Evolutionary conservation across 2,113 vertebrate genomes (phyloP).

Genomic region (Ctenodactylus gundi): DNA sequence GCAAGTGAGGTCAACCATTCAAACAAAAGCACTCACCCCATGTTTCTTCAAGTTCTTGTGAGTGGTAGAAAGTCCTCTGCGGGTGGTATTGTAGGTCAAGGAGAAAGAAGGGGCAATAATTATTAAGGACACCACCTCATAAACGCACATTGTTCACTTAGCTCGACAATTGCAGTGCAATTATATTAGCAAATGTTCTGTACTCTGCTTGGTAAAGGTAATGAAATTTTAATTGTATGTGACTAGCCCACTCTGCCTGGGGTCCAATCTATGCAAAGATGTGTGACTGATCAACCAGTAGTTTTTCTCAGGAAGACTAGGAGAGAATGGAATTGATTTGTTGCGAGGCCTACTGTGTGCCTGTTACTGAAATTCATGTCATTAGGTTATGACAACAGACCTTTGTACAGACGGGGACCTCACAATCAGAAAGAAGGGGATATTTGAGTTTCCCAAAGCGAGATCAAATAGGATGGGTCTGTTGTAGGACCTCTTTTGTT

Average conservation of each 20-base stretch:
- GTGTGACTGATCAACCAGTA: neutral
- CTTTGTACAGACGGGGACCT: neutral
- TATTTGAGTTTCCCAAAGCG: neutral
- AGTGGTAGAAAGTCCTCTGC: neutral
- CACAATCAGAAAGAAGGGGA: neutral
- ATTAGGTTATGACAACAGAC: accelerated
- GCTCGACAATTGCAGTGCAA: constrained; percentile 55
- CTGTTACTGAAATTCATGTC: neutral
- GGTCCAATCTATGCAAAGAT: neutral
- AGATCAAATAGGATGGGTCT: neutral
- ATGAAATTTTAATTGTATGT: constrained; percentile 60
- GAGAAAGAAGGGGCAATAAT: constrained; percentile 1
- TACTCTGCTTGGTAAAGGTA: constrained; percentile 29
- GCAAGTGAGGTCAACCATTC: neutral
- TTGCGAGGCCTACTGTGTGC: neutral
- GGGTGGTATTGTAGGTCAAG: neutral
- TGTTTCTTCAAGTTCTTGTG: neutral
- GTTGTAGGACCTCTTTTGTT: neutral
- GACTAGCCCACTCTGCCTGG: neutral
- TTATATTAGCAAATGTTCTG: constrained; percentile 69
- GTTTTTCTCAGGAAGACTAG: neutral
- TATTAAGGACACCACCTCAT: neutral
- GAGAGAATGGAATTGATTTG: neutral
- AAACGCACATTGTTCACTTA: constrained; percentile 48
- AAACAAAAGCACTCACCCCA: no score